Percentiles rank a stretch among this genome's conserved stretches.
These are phyloP conservation scores for Gulo gulo DNA, from an alignment of 2,113 vertebrate genomes.

Conservation along the genomic window DNA sequence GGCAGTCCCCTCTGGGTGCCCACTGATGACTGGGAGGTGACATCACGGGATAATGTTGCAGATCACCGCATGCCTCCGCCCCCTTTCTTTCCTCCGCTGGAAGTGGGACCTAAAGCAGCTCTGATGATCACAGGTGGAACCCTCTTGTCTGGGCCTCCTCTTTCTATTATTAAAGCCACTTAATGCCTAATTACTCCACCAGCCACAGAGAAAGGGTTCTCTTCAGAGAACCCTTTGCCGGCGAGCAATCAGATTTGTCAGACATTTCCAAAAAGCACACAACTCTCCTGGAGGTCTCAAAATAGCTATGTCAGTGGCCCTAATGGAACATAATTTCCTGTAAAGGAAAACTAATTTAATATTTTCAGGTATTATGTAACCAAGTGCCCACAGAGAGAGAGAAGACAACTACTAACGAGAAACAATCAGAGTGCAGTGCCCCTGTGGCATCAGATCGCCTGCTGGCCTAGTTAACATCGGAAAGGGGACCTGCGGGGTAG, in stretches of 20 bases:
- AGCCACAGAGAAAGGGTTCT: too few species aligned
- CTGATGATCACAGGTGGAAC: slow-evolving; percentile 60
- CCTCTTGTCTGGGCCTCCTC: slow-evolving; percentile 63
- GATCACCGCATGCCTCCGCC: not conserved
- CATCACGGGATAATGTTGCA: slow-evolving; percentile 57
- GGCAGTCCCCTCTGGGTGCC: slow-evolving; percentile 38
- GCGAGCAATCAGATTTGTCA: slow-evolving; percentile 76
- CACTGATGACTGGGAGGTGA: slow-evolving; percentile 56
- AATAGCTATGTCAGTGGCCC: slow-evolving; percentile 78
- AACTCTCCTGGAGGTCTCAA: slow-evolving; percentile 78
- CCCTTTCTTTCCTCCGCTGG: not conserved
- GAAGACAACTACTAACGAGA: slow-evolving; percentile 77
- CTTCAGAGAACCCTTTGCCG: slow-evolving; percentile 68
- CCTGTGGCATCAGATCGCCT: slow-evolving; percentile 22
- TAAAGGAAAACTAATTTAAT: slow-evolving; percentile 84
- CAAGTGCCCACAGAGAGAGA: slow-evolving; percentile 74
- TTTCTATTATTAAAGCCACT: slow-evolving; percentile 81
- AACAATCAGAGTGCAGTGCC: slow-evolving; percentile 56
- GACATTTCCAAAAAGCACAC: slow-evolving; percentile 83
- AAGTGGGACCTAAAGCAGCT: slow-evolving; percentile 62
- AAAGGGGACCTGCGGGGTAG: not conserved
- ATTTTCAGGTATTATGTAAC: slow-evolving; percentile 84
- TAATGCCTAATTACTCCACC: slow-evolving; percentile 79
- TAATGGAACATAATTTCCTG: slow-evolving; percentile 85
- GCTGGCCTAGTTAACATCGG: not conserved